phyloP scores from a whole-genome alignment of 30 jellyfish, hydroid and myxozoan genomes.

The Cassiopea xamachana region DNA sequence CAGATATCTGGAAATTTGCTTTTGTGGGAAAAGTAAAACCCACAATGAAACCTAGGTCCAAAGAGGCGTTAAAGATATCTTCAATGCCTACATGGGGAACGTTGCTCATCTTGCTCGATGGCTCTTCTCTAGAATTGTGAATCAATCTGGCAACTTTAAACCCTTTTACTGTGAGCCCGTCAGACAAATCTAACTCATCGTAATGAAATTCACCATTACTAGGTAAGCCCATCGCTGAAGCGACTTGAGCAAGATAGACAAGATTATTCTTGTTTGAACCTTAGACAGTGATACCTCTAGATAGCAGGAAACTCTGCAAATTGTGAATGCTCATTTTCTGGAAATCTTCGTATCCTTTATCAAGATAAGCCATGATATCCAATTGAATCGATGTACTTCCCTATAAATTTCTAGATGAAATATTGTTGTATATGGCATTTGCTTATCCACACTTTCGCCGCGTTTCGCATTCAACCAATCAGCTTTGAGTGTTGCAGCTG shows the following conservation, averaged over 20 bases:
- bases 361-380: constrained; percentile 26
- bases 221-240: constrained; percentile 59
- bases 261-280: constrained; percentile 14
- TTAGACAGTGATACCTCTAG: constrained; percentile 45
- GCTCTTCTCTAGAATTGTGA: constrained; percentile 45
- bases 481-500: constrained; percentile 11
- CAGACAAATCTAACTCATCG: constrained; percentile 56
- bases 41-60: constrained; percentile 10
- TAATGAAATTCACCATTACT: constrained; percentile 43
- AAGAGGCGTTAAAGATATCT: constrained; percentile 32
- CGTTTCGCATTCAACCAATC: constrained; percentile 41
- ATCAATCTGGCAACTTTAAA: constrained; percentile 32
- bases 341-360: constrained; percentile 24
- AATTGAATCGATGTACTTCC: constrained; percentile 17
- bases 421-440: constrained; percentile 17
- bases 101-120: constrained; percentile 24
- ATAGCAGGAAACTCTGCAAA: constrained; percentile 31
- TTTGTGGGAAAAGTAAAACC: constrained; percentile 32
- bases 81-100: constrained; percentile 44
- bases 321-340: constrained; percentile 37
- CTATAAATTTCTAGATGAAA: constrained; percentile 10
- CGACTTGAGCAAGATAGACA: constrained; percentile 52
- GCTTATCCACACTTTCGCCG: constrained; percentile 51
- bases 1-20: constrained; percentile 19
- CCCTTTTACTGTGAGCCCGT: constrained; percentile 54